These are phyloP conservation scores for Myotis vivesi DNA, from an alignment of 2,797 vertebrate genomes.

Conservation along the genomic window DNA sequence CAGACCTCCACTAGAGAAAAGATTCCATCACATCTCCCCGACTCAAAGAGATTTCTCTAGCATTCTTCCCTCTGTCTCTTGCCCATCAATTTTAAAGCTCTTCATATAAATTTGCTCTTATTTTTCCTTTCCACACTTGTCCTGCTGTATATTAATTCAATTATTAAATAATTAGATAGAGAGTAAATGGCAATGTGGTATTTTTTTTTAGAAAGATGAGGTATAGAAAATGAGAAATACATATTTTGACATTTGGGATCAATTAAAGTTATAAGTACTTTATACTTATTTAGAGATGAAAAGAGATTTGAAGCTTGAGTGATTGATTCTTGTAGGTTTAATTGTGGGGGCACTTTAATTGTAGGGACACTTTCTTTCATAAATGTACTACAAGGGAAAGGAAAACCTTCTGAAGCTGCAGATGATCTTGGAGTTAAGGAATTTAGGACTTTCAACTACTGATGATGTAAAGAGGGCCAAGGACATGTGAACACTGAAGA, in stretches of 20 bases:
- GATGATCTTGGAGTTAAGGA: not conserved
- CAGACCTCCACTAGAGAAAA: not conserved
- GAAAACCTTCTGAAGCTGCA: not conserved
- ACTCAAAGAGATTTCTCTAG: not conserved
- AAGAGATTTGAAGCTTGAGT: not conserved
- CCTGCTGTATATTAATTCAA: not conserved
- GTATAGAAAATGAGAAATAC: not conserved
- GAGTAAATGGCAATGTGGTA: not conserved
- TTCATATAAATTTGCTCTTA: not conserved
- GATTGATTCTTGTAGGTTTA: not conserved
- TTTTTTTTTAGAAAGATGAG: not conserved
- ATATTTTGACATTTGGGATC: not conserved
- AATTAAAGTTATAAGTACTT: not conserved
- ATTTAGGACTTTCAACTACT: not conserved
- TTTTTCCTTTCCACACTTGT: not conserved
- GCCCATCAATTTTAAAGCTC: not conserved
- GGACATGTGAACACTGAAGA: not conserved
- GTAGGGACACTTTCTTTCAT: not conserved
- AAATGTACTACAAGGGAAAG: not conserved
- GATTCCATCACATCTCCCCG: not conserved
- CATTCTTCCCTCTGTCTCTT: not conserved
- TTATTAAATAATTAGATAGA: not conserved
- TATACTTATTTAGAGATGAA: not conserved
- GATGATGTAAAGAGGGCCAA: not conserved
- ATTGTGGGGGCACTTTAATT: not conserved